Conservation (phyloP, 2,888 invertebrate species). For the Dimorphilus gyrociliatus region DNA sequence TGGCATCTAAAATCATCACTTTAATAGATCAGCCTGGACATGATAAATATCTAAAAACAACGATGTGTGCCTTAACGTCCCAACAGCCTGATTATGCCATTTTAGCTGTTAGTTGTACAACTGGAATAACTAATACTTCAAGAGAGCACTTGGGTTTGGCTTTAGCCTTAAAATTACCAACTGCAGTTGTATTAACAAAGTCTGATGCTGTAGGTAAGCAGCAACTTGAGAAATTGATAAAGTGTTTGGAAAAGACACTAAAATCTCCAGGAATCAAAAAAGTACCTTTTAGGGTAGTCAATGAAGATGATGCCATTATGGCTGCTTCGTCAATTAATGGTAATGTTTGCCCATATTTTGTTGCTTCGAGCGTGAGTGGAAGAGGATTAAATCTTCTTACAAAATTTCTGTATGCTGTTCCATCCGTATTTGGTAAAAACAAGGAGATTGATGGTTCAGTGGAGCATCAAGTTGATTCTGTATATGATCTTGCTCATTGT, state of each 20-base stretch:
- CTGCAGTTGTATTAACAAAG: slow-evolving; percentile 85
- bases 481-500: not conserved
- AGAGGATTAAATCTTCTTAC: slow-evolving; percentile 59
- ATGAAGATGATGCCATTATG: slow-evolving; percentile 56
- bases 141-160: slow-evolving; percentile 73
- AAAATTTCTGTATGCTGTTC: slow-evolving; percentile 65
- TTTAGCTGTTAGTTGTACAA: slow-evolving; percentile 61
- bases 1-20: slow-evolving; percentile 77
- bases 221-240: slow-evolving; percentile 39
- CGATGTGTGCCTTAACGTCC: slow-evolving; percentile 78
- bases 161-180: slow-evolving; percentile 49
- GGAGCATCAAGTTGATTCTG: slow-evolving; percentile 23
- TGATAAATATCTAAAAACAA: slow-evolving; percentile 83
- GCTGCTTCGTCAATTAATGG: slow-evolving; percentile 50
- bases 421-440: slow-evolving; percentile 26
- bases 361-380: slow-evolving; percentile 74
- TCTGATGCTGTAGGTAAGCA: slow-evolving; percentile 55
- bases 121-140: slow-evolving; percentile 50
- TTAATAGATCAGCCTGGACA: slow-evolving; percentile 83
- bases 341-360: slow-evolving; percentile 39
- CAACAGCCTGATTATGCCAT: slow-evolving; percentile 81
- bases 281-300: slow-evolving; percentile 50
- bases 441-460: slow-evolving; percentile 54
- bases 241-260: slow-evolving; percentile 46
- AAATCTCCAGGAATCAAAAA: slow-evolving; percentile 49